Conservation (phyloP, 1,140 invertebrate species). For the Saccostrea glomerata region DNA sequence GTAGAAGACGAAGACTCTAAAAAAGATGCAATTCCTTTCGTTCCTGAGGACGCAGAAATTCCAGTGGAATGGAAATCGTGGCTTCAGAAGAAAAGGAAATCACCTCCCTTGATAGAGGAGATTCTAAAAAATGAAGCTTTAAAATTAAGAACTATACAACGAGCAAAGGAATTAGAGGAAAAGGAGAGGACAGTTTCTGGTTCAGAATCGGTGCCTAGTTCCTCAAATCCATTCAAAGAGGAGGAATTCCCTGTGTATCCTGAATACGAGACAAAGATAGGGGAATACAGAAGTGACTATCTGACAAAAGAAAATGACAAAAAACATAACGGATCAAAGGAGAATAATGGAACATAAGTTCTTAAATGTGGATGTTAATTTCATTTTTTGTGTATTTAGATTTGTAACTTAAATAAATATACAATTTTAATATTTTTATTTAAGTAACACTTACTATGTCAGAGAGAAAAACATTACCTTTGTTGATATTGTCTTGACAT, state of each 20-base stretch:
- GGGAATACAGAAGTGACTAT: not conserved
- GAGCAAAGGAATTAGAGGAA: slow-evolving; percentile 12
- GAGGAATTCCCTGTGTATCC: slow-evolving; percentile 15
- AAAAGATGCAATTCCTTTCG: not conserved
- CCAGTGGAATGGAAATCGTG: slow-evolving; percentile 29
- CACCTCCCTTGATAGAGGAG: not conserved
- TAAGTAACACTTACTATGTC: too few relatives aligned
- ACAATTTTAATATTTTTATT: too few relatives aligned
- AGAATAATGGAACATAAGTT: not conserved
- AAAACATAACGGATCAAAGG: not conserved
- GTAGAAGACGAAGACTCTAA: not conserved
- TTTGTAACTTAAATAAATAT: not conserved
- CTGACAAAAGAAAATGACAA: not conserved
- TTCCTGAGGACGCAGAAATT: not conserved
- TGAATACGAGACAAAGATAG: not conserved
- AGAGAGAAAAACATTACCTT: too few relatives aligned
- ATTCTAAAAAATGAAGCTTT: slow-evolving; percentile 6
- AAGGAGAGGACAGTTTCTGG: not conserved
- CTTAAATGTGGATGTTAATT: not conserved
- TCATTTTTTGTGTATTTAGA: not conserved
- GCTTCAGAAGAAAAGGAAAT: slow-evolving; percentile 28
- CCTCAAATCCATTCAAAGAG: not conserved
- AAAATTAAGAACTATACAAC: not conserved
- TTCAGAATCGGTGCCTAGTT: not conserved
- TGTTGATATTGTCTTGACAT: too few relatives aligned